Base-by-base conservation (phyloP, 2,888 invertebrate genomes). In the Leptura quadrifasciata region DNA sequence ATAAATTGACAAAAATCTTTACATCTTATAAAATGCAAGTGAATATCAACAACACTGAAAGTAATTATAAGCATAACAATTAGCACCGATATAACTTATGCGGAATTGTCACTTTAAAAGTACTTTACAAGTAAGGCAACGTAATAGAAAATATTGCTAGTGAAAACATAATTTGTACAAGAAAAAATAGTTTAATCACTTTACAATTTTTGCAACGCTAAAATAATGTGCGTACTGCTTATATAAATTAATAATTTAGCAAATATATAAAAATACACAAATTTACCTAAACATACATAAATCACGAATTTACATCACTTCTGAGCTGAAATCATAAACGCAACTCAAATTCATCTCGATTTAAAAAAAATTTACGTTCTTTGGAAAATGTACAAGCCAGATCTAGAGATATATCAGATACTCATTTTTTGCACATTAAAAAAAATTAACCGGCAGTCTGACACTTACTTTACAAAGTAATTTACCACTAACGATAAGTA, bases 211-310 rank as follows among this genome's bases (percentile, higher is more conserved):
- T 20, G 55, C 54, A 79, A 70, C 72, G 39, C 52, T 68, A 76
- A 70, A 54, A 71, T 57, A 75, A 58, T 47, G 27, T 27, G 39
- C 47, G 5, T 47, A 47, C 47, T 5, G 15, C 47, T 70, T 74
- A 52, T 77, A 81, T 72, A 75, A 80, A 80, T 79, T 79, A 81
- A 81, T 81, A 81, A 81, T 83, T 81, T 81, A 81, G 81, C 80
- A 77, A 81, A 81, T 81, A 83, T 83, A 83, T 81, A 83, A 79
- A 81, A 83, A 80, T 81, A 82, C 80, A 81, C 75, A 78, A 77
- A 78, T 80, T 77, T 78, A 77, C 79, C 72, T 79, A 82, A 73
- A 78, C 64, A 78, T 80, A 77, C 61, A 75, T 72, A 77, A 77
- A 82, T 82, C 82, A 82, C 81, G 81, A 81, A 78, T 79, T 74